Evolutionary conservation across 2,888 invertebrate species (phyloP), one percentile per base, ranked within the genome.

Genomic region (Oscheius sp.): DNA sequence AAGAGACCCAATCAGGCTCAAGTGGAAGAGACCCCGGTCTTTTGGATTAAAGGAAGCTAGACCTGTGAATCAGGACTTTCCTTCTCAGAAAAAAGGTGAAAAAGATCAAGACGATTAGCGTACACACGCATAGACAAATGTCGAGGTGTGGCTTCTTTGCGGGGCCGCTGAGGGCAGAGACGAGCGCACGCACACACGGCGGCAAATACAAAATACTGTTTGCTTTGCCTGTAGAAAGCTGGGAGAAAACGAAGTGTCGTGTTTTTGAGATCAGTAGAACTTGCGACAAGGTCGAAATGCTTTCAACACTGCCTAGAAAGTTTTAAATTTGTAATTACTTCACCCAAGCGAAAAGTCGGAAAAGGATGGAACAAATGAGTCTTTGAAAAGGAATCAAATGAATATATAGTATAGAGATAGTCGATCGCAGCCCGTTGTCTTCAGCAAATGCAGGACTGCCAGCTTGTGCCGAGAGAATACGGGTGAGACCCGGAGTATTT

Each of bases 191-290:
- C 42, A 7, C 42, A 42, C 42, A 48, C 42, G n/a, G 47, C 63
- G 63, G 50, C 63, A 63, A 63, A 63, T 63, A 63, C 63, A 60
- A 33, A 58, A 63, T 42, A 63, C 63, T 63, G 63, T 63, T 63
- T 63, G 63, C 63, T 42, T 42, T 42, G 42, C 42, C 42, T 42
- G 42, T 42, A 42, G 42, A 7, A 42, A 42, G 4, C 7, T 42
- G 42, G 42, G 7, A 7, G 42, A 42, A 42, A 42, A 42, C 7
- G 42, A 7, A 42, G 7, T 42, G 42, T 42, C 42, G 7, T 42
- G 42, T 42, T 42, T 42, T 42, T 5, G 60, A n/a, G 37, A 60
- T 32, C 32, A 7, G 60, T n/a, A n/a, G 5, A 13, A 37, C 4
- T 9, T 13, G n/a, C 4, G 9, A 32, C 5, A 13, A 60, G 0